Evolutionary conservation across 2,888 invertebrate species (phyloP).

Genomic region (Anarsia innoxiella): DNA sequence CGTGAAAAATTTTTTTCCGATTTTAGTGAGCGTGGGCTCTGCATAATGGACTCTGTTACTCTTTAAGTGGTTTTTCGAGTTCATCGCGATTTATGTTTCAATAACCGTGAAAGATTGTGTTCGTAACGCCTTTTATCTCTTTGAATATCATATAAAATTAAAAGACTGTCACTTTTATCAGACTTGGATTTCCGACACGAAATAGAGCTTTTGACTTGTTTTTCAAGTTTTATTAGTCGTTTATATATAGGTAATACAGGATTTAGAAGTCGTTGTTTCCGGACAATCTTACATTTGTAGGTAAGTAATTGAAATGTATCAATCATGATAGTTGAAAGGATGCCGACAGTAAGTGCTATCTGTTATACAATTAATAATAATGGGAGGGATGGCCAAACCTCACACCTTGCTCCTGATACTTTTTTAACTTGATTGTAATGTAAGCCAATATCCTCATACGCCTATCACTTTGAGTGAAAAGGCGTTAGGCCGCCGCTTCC

Average conservation of each 20-base stretch:
- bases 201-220: conserved; percentile 11
- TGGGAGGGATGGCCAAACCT: conserved; percentile 30
- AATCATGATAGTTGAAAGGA: conserved; percentile 22
- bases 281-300: conserved; percentile 9
- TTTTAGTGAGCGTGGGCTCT: conserved; percentile 56
- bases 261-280: no score
- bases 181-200: conserved; percentile 22
- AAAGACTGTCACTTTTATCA: conserved; percentile 29
- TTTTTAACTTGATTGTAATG: conserved; percentile 15
- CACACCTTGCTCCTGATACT: conserved; percentile 29
- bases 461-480: conserved; percentile 25
- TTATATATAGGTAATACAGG: no score
- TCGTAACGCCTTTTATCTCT: conserved; percentile 41
- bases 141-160: conserved; percentile 39
- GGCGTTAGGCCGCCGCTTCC: conserved; percentile 25
- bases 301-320: conserved; percentile 10
- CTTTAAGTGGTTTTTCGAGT: conserved; percentile 64
- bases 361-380: conserved; percentile 29
- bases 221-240: conserved; percentile 11
- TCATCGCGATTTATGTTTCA: conserved; percentile 59
- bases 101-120: conserved; percentile 51
- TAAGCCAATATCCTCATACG: conserved; percentile 24
- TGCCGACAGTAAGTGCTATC: conserved; percentile 24
- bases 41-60: conserved; percentile 53
- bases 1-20: conserved; percentile 50